A percentile compares a stretch with the other conserved stretches of the same genome.
Evolutionary conservation across 2,113 vertebrate species (phyloP).

Genomic region (Glareola pratincola): DNA sequence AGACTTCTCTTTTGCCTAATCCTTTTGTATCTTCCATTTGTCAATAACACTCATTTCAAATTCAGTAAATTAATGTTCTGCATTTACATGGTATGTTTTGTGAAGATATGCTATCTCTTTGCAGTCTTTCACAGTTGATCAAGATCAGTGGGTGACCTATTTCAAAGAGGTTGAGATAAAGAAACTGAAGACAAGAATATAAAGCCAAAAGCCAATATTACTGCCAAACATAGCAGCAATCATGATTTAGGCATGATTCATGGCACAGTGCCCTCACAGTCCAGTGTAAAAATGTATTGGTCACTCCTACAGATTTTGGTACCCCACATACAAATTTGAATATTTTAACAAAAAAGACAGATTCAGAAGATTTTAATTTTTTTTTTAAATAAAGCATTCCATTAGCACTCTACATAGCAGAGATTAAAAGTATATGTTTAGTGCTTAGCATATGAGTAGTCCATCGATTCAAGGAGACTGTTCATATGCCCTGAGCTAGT

Average conservation of each 20-base stretch:
- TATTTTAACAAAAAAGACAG: not conserved
- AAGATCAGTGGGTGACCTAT: not conserved
- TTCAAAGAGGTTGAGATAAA: not conserved
- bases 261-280: not conserved
- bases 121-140: slow-evolving; percentile 4
- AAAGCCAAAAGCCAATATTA: not conserved
- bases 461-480: not conserved
- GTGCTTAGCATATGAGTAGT: not conserved
- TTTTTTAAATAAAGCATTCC: not conserved
- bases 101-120: not conserved
- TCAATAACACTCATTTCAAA: not conserved
- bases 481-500: not conserved
- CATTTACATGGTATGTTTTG: not conserved
- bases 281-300: not conserved
- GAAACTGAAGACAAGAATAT: not conserved
- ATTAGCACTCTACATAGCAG: not conserved
- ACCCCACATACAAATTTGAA: not conserved
- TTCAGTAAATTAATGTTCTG: not conserved
- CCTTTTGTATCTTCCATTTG: not conserved
- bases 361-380: not conserved
- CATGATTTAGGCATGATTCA: not conserved
- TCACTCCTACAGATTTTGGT: not conserved
- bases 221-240: not conserved
- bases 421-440: not conserved
- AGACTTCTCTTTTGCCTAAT: not conserved